Conservation (phyloP, 2,797 vertebrate species). For the Chaunax sp. region DNA sequence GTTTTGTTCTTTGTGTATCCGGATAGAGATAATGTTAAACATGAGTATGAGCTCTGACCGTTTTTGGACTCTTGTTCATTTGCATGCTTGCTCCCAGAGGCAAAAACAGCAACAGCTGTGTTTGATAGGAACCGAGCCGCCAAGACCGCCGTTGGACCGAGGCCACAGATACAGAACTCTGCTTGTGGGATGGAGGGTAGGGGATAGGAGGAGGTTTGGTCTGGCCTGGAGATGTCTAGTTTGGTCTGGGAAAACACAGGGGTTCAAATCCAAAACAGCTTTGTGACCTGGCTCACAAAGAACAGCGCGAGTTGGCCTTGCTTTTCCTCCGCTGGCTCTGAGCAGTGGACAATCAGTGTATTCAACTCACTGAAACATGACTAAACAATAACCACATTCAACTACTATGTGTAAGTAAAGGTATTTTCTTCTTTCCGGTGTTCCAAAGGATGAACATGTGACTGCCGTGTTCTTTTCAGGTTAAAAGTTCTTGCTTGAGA, state of each 20-base stretch:
- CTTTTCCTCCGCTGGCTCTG: slow-evolving; percentile 13
- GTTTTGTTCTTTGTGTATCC: slow-evolving; percentile 51
- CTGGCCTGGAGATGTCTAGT: slow-evolving; percentile 24
- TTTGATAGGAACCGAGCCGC: slow-evolving; percentile 71
- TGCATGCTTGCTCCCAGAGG: slow-evolving; percentile 43
- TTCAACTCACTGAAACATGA: slow-evolving; percentile 17
- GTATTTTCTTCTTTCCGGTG: neutral
- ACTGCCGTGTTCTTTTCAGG: slow-evolving; percentile 29
- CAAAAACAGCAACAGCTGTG: slow-evolving; percentile 69
- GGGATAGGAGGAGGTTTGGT: neutral
- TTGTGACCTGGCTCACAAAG: slow-evolving; percentile 17
- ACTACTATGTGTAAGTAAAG: neutral
- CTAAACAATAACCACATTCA: slow-evolving; percentile 21
- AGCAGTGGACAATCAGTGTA: slow-evolving; percentile 8
- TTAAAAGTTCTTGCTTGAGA: slow-evolving; percentile 26
- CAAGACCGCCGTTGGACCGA: slow-evolving; percentile 54
- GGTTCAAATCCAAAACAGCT: slow-evolving; percentile 17
- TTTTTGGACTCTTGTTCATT: slow-evolving; percentile 31
- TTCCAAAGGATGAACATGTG: slow-evolving; percentile 13
- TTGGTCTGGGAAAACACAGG: slow-evolving; percentile 10
- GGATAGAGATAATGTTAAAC: slow-evolving; percentile 63
- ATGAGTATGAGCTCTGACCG: slow-evolving; percentile 39
- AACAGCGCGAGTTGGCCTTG: neutral
- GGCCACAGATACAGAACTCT: slow-evolving; percentile 45
- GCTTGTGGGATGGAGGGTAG: slow-evolving; percentile 7